Evolutionary conservation across 2,888 invertebrate genomes (phyloP).

Genomic region (Coecobrya sp.): DNA sequence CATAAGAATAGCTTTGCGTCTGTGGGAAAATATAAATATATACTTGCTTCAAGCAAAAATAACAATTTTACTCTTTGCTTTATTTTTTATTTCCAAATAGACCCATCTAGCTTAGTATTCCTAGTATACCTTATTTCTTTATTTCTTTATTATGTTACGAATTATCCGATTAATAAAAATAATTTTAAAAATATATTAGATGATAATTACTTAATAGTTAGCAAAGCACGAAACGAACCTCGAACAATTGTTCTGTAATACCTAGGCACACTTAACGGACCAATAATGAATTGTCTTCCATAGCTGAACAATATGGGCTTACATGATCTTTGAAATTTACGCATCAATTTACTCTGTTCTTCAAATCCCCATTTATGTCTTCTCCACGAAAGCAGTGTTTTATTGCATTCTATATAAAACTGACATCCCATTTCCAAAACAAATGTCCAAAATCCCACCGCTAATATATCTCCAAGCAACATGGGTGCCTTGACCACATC

Average conservation of each 20-base stretch:
- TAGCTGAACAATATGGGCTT: not conserved
- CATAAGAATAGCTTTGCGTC: too few species aligned
- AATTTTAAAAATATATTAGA: too few species aligned
- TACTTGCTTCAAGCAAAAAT: too few species aligned
- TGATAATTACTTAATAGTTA: not conserved
- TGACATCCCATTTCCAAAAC: not conserved
- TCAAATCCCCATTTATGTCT: not conserved
- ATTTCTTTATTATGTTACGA: too few species aligned
- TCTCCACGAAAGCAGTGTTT: constrained; percentile 16
- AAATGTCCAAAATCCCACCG: not conserved
- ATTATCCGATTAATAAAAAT: too few species aligned
- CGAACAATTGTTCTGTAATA: not conserved
- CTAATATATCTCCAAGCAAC: not conserved
- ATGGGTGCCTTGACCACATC: not conserved
- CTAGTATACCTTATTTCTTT: too few species aligned
- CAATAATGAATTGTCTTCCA: not conserved
- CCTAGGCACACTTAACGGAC: not conserved
- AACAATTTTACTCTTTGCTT: too few species aligned
- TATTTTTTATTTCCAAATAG: too few species aligned
- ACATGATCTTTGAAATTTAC: constrained; percentile 17
- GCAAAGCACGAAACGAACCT: constrained; percentile 1
- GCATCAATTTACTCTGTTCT: constrained; percentile 17
- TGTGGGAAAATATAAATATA: too few species aligned
- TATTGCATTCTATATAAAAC: not conserved
- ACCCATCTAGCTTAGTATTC: too few species aligned